A percentile compares a stretch with the other conserved stretches of the same genome.
Conservation (phyloP, 53 echinoderm and acorn worm species). For the Mesocentrotus franciscanus region DNA sequence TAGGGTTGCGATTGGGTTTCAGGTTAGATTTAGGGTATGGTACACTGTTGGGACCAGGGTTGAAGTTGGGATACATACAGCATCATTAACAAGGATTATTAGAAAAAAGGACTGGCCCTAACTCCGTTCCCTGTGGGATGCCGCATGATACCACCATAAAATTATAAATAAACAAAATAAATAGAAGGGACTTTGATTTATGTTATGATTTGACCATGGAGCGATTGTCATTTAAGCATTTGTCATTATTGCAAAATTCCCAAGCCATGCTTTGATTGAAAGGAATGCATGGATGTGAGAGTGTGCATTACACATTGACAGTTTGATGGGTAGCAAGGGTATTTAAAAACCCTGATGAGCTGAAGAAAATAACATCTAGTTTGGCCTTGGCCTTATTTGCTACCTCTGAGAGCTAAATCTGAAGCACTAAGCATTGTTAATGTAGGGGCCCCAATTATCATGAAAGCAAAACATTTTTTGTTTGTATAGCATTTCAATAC, state of each 20-base stretch:
- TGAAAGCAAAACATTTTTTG: background rate
- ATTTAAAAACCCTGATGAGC: background rate
- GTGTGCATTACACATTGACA: background rate
- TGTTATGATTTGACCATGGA: background rate
- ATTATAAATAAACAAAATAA: too few species aligned
- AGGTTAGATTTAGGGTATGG: too few species aligned
- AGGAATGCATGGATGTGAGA: background rate
- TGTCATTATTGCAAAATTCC: background rate
- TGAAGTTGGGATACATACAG: too few species aligned
- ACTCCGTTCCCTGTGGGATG: too few species aligned
- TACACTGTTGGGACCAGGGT: too few species aligned
- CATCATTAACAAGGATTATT: too few species aligned
- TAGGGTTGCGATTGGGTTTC: too few species aligned
- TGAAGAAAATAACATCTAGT: background rate
- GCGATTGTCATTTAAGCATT: background rate
- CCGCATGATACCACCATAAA: too few species aligned
- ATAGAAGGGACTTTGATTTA: background rate
- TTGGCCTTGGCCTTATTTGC: constrained; percentile 14
- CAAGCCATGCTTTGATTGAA: background rate
- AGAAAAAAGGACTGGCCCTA: too few species aligned
- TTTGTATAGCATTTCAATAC: background rate
- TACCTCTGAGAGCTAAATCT: background rate
- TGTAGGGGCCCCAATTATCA: background rate
- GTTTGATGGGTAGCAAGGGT: background rate
- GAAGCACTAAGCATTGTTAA: background rate